These are phyloP conservation scores for Psylliodes chrysocephalus DNA, from an alignment of 2,888 invertebrate species.

Conservation along the genomic window DNA sequence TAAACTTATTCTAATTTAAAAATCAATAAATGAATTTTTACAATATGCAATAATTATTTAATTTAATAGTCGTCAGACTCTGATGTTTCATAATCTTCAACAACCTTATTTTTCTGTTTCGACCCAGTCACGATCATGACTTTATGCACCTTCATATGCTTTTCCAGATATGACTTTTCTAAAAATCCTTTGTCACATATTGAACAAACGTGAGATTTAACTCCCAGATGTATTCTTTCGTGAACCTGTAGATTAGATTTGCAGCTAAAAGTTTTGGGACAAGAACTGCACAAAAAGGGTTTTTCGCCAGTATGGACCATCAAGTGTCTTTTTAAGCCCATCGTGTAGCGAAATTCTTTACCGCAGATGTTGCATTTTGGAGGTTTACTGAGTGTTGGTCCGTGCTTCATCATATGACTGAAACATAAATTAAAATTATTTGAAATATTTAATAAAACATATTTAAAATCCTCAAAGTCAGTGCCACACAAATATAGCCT, in stretches of 20 bases:
- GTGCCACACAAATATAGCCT: no score
- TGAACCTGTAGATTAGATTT: slow-evolving; percentile 57
- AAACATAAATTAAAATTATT: no score
- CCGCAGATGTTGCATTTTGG: slow-evolving; percentile 53
- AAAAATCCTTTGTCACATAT: slow-evolving; percentile 57
- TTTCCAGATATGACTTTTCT: slow-evolving; percentile 57
- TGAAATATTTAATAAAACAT: no score
- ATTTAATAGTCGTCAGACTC: no score
- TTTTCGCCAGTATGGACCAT: slow-evolving; percentile 55
- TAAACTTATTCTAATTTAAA: no score
- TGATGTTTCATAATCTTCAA: no score
- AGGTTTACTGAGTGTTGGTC: no score
- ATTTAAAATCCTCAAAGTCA: no score
- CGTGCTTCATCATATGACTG: slow-evolving; percentile 20
- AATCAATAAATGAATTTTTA: no score
- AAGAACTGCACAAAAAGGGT: slow-evolving; percentile 55
- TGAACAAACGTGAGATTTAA: slow-evolving; percentile 54
- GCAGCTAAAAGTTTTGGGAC: slow-evolving; percentile 56
- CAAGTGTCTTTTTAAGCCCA: slow-evolving; percentile 52
- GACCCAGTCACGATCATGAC: background rate
- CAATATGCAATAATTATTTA: no score
- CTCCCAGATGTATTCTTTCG: slow-evolving; percentile 56
- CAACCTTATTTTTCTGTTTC: no score
- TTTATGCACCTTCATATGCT: slow-evolving; percentile 54
- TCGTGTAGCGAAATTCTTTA: slow-evolving; percentile 52